Base-by-base conservation (phyloP, 2,888 invertebrate genomes). In the Drosophila flavopinicola region DNA sequence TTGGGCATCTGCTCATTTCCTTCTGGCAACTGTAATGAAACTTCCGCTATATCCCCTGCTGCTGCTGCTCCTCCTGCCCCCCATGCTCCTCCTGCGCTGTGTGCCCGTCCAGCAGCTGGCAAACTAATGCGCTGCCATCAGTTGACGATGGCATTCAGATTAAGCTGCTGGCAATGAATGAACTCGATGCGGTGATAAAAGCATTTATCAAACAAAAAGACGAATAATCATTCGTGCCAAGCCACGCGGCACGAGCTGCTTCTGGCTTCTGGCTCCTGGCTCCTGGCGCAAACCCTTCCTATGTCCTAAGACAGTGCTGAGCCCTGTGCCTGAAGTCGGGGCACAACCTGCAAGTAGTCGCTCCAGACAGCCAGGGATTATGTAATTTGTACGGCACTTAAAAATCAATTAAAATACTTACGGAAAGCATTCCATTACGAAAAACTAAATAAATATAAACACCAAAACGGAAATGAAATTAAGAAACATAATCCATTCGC, bases 111-210 rank as follows among this genome's bases (percentile, higher is more conserved):
- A 67, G 85, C 59, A 61, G 64, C 64, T 54, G 74, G 78, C 65
- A 89, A 90, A 90, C 89, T 89, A 90, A 90, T 90, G 90, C 80
- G 78, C 77, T 80, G 83, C 88, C 91, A 90, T 90, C 90, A 90
- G 90, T 87, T 85, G 88, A 88, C 80, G 88, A 90, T 89, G 90
- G 87, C 88, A 90, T 90, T 89, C 87, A 90, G 90, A 90, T 90
- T 90, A 90, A 90, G 90, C 90, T 90, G 83, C 86, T 85, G 87
- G 88, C 89, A 85, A 87, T 87, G 89, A 89, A 90, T 90, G 90
- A 91, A 91, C 90, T 90, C 88, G 80, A 87, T 90, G 89, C 84
- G 90, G 91, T 90, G 90, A 90, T 90, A 91, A 90, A 90, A 89
- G 69, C 88, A 91, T 91, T 90, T 88, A 90, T 91, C 90, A 90